Base-by-base conservation (phyloP, 1,140 invertebrate species). In the Lethrus apterus region DNA sequence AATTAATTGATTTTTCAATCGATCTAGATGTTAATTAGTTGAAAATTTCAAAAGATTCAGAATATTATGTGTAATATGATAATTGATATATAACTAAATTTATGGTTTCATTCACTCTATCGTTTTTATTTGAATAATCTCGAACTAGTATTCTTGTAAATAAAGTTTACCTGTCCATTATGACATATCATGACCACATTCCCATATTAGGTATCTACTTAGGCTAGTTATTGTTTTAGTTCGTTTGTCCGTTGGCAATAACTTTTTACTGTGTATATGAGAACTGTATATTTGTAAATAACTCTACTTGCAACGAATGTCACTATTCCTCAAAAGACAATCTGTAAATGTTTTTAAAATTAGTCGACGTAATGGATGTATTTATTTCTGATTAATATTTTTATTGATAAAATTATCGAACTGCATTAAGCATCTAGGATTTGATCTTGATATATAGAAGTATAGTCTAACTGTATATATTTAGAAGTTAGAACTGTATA, bases 381-480 rank as follows among this genome's bases (percentile, higher is more conserved):
- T 44, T 32, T 53, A 24, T 29, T 35, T 44, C 31, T 44, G 34
- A 24, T 44, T 33, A 33, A 49, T 41, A 11, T 43, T 43, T 33
- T 52, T 46, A 10, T 45, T 52, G 21, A 29, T 13, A 36, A 47
- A 47, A 47, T 19, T 48, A 26, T 48, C 43, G 36, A 53, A 55
- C 55, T 57, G 55, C 55, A 57, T 55, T 52, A 55, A 55, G 57
- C 57, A 57, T 51, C 52, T 56, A 59, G 57, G 57, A 59, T 59
- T 59, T 59, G 57, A 59, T 34, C 32, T 34, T 34, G 8, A 34
- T 34, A 34, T 34, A 34, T 17, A 17, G n/a, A n/a, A n/a, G n/a
- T n/a, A 36, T 13, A 36, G n/a, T 14, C 10, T 36, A 13, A 3
- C 17, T 3, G 34, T 4, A 11, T 3, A 36, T n/a, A n/a, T 13